Evolutionary conservation across 1,140 invertebrate genomes (phyloP), one percentile per base, ranked within the genome.

Genomic region (Lepeophtheirus salmonis): DNA sequence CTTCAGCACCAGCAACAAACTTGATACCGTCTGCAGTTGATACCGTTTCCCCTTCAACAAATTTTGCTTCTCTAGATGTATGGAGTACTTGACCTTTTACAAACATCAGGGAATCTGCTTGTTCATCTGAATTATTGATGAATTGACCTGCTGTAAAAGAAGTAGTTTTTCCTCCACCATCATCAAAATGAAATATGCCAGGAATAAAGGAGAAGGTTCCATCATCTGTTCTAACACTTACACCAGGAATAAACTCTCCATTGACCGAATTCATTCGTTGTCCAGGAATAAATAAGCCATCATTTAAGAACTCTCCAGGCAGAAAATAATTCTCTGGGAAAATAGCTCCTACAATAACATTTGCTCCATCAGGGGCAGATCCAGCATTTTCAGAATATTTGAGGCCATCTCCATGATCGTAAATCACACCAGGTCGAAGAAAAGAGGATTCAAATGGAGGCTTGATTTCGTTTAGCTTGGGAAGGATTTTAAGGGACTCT

Each of bases 61-160:
- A 68, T 48, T 64, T 63, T 26, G 68, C 66, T 10, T 66, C 66
- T 17, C 64, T 58, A 13, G 63, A 57, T 4, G 68, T 60, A 50
- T 68, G 65, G 3, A 69, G 57, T 17, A 68, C 58, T 65, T 72
- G 69, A 14, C 70, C 70, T 2, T 69, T 65, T 17, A 75, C 64
- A 56, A 70, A 71, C 64, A 68, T 64, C 62, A 79, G 76, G 14
- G 76, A 76, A 62, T 76, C 76, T n/a, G n/a, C n/a, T n/a, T n/a
- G n/a, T 41, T 41, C 30, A 10, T 41, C 30, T 6, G 30, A n/a
- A 10, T 6, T 10, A 26, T 78, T 74, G 61, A 83, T 77, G 64
- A 80, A 77, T 22, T 84, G 67, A 50, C 77, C 77, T 1, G 82
- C 68, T 50, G 80, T 79, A 23, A 79, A 75, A 24, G 83, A 72